These are phyloP conservation scores for Operophtera brumata DNA, from an alignment of 2,888 invertebrate genomes.

Conservation along the genomic window DNA sequence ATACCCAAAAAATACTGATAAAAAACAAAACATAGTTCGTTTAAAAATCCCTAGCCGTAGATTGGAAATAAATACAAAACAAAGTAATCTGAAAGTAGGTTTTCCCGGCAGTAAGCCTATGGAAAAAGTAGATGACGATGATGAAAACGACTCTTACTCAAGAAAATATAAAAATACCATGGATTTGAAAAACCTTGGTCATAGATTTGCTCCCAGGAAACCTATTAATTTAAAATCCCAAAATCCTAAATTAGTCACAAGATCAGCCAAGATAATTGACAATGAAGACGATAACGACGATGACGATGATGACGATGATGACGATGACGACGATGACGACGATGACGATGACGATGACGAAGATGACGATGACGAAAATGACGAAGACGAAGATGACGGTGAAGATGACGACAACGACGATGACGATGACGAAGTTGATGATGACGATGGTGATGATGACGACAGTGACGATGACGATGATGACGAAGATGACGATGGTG, in stretches of 20 bases:
- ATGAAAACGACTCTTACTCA: conserved; percentile 58
- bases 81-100: conserved; percentile 46
- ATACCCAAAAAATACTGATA: conserved; percentile 43
- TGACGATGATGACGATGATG: conserved; percentile 61
- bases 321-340: conserved; percentile 53
- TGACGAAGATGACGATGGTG: conserved; percentile 47
- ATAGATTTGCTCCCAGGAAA: too few relatives aligned
- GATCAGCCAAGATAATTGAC: conserved; percentile 27
- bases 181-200: background rate
- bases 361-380: conserved; percentile 54
- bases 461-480: conserved; percentile 68
- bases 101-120: conserved; percentile 37
- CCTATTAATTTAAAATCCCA: conserved; percentile 3
- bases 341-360: conserved; percentile 69
- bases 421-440: conserved; percentile 60
- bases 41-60: conserved; percentile 38
- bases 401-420: conserved; percentile 53
- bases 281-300: conserved; percentile 73
- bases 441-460: conserved; percentile 56
- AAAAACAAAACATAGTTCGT: conserved; percentile 43
- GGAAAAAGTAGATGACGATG: conserved; percentile 57
- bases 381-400: conserved; percentile 65
- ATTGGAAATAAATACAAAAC: conserved; percentile 42
- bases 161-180: conserved; percentile 5
- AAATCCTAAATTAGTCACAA: conserved; percentile 11